phyloP scores from a whole-genome alignment of 2,797 vertebrate species.

The Fistularia commersonii region DNA sequence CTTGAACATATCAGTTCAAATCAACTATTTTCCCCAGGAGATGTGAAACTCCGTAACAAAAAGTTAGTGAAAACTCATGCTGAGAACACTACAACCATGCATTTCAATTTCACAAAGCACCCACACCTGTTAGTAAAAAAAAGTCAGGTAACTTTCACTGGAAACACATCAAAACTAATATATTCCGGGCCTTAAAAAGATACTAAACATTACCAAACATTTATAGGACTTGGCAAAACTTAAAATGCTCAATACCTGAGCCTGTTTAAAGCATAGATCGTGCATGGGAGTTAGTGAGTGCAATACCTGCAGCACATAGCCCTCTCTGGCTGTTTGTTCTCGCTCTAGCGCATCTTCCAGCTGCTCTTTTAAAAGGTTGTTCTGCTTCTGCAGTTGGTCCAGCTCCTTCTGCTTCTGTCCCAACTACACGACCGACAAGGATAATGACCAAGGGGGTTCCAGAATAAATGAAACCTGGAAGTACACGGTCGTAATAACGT shows the following conservation, averaged over 20 bases:
- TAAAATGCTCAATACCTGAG: not conserved
- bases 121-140: constrained; percentile 64
- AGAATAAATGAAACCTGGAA: not conserved
- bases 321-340: constrained; percentile 90
- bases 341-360: constrained; percentile 87
- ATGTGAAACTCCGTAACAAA: constrained; percentile 90
- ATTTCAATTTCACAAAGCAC: constrained; percentile 50
- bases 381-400: constrained; percentile 88
- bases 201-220: not conserved
- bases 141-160: constrained; percentile 19
- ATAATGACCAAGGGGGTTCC: not conserved
- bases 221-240: not conserved
- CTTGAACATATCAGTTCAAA: constrained; percentile 55
- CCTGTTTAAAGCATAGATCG: not conserved
- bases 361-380: constrained; percentile 88
- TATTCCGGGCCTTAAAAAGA: too few species aligned
- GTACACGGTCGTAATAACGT: constrained; percentile 5
- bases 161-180: too few species aligned
- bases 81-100: constrained; percentile 79
- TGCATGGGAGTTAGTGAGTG: constrained; percentile 6
- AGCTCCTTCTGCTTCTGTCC: constrained; percentile 93
- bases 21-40: constrained; percentile 83
- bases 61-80: constrained; percentile 83
- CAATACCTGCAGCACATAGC: constrained; percentile 93
- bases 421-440: constrained; percentile 65